phyloP scores from a whole-genome alignment of 2,113 vertebrate genomes.

The Crocuta crocuta region DNA sequence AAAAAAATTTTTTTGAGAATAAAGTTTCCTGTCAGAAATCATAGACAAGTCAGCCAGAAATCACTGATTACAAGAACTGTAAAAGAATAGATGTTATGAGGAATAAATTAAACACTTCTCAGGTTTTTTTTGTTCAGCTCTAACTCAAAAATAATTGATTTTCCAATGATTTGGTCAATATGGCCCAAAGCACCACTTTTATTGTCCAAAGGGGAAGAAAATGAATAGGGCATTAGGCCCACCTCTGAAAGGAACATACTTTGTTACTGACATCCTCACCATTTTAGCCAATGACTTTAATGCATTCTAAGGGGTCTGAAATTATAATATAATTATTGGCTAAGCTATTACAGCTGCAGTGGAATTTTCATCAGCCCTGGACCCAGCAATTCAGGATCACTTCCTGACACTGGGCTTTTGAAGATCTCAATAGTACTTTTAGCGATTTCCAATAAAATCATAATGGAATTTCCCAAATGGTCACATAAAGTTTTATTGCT shows the following conservation, averaged over 20 bases:
- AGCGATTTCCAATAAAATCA: conserved; percentile 58
- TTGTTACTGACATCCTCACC: background rate
- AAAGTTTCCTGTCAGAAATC: conserved; percentile 50
- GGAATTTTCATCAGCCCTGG: conserved; percentile 13
- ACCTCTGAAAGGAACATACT: background rate
- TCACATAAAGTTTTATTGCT: conserved; percentile 66
- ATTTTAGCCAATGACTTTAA: conserved; percentile 7
- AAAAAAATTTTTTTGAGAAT: background rate
- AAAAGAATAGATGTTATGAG: conserved; percentile 20
- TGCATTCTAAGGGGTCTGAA: background rate
- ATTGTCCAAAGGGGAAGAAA: background rate
- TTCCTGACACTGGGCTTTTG: background rate
- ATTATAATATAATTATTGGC: conserved; percentile 17
- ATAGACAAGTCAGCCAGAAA: conserved; percentile 25
- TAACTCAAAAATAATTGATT: conserved; percentile 72
- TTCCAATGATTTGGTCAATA: conserved; percentile 64
- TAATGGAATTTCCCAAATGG: conserved; percentile 68
- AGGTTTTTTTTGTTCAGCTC: conserved; percentile 44
- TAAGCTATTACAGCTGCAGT: background rate
- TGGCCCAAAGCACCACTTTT: conserved; percentile 31
- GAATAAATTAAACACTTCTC: conserved; percentile 57
- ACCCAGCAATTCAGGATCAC: background rate
- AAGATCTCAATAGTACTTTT: conserved; percentile 8
- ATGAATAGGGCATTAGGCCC: background rate
- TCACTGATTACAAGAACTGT: conserved; percentile 44